Base-by-base conservation (phyloP, 1,140 invertebrate genomes). In the Nebria ingens region DNA sequence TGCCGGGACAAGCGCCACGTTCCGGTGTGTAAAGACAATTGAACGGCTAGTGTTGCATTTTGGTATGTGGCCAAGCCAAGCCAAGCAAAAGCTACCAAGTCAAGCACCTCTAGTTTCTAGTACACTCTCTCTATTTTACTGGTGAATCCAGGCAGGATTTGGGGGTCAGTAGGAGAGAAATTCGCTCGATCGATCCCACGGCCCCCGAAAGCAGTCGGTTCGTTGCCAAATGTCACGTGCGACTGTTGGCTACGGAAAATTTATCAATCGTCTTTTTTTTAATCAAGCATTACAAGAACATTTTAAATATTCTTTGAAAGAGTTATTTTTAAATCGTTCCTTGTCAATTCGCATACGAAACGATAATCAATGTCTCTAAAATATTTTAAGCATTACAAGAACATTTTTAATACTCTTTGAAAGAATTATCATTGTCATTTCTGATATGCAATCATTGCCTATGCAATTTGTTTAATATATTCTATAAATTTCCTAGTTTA, bases 81-180 rank as follows among this genome's bases (percentile, higher is more conserved):
- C n/a, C n/a, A n/a, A n/a, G n/a, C n/a, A n/a, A n/a, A n/a, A n/a
- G n/a, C n/a, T n/a, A n/a, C 25, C 25, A 6, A 29, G 25, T 29
- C 40, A 45, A 17, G 40, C 17, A 17, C 40, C 3, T 17, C 40
- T 17, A n/a, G n/a, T n/a, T n/a, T n/a, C n/a, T n/a, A n/a, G n/a
- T n/a, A n/a, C n/a, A n/a, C n/a, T n/a, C n/a, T n/a, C n/a, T n/a
- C n/a, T n/a, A n/a, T n/a, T n/a, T 6, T 34, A 34, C 25, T 34
- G 6, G 25, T 34, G 25, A 34, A 34, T 45, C 15, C 40, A 45
- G 17, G 9, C 40, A 45, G 40, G 40, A 45, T 45, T 45, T 45
- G 9, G 40, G 40, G 40, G 40, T 45, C 40, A 45, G 40, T 45
- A 45, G 40, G 40, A 6, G 17, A 45, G 40, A 45, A 17, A 45